Evolutionary conservation across 1,140 invertebrate species (phyloP), one percentile per base, ranked within the genome.

Genomic region (Oreohelix idahoensis): DNA sequence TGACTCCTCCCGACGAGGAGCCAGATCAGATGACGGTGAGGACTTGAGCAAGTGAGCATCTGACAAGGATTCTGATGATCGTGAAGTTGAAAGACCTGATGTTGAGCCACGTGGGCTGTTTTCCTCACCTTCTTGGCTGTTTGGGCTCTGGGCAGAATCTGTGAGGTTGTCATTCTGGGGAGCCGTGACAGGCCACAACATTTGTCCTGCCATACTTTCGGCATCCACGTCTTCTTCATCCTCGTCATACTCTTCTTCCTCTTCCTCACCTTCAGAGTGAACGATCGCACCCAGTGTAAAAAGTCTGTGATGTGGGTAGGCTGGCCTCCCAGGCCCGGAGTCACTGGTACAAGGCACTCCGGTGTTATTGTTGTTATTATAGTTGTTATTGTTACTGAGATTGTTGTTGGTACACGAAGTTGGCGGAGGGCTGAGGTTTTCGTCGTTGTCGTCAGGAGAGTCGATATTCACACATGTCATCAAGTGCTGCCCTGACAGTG

Each of bases 41-140:
- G 86, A 85, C 49, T 84, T 83, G 49, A 84, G 79, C 42, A 88
- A 84, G 49, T 87, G 86, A 49, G 86, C 85, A 81, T 88, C 87
- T 32, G 88, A 88, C 76, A 90, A 82, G 71, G 80, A 82, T 10
- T 26, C 86, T 86, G 69, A 85, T 53, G 81, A 85, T 69, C 53
- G 69, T 45, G 81, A 73, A 42, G 81, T 75, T 74, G 84, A 83
- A 79, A 78, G 81, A 83, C 53, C 81, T 8, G 84, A 83, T 10
- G 78, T 83, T 38, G 84, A 85, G 77, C 82, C 73, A 0, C 77
- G 73, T 17, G 63, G 66, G 29, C 76, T 70, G 51, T 1, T 63
- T 35, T 35, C 69, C 39, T 77, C 82, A 20, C 20, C 73, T 26
- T 70, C 66, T 29, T 66, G 73, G 39, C 78, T 78, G 11, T 26